A percentile compares a stretch with the other conserved stretches of the same genome.
These are phyloP conservation scores for Rhyzopertha dominica DNA, from an alignment of 1,140 invertebrate species.

Conservation along the genomic window DNA sequence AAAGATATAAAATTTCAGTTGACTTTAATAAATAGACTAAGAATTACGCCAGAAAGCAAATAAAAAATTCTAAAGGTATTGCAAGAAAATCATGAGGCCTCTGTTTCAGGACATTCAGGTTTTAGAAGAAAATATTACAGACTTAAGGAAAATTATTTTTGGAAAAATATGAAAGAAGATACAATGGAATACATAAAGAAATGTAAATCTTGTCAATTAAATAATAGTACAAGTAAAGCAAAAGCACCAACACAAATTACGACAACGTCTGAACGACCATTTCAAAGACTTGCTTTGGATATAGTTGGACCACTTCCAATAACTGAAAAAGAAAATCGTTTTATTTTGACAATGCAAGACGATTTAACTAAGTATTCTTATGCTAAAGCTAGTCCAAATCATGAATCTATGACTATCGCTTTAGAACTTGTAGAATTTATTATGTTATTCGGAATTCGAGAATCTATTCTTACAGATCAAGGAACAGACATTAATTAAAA, in stretches of 20 bases:
- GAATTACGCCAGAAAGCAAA: slow-evolving; percentile 8
- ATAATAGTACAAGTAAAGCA: slow-evolving; percentile 36
- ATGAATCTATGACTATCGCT: slow-evolving; percentile 28
- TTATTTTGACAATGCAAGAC: slow-evolving; percentile 37
- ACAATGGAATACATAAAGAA: slow-evolving; percentile 37
- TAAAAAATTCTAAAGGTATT: slow-evolving; percentile 28
- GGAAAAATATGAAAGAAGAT: slow-evolving; percentile 40
- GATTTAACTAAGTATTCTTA: slow-evolving; percentile 33
- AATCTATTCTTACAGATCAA: slow-evolving; percentile 36
- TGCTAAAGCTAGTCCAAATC: slow-evolving; percentile 23
- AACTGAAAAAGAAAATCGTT: slow-evolving; percentile 29
- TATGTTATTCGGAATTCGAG: slow-evolving; percentile 32
- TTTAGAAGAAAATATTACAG: slow-evolving; percentile 36
- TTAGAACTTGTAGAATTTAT: slow-evolving; percentile 32
- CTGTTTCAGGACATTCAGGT: slow-evolving; percentile 37
- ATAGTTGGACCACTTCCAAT: slow-evolving; percentile 32
- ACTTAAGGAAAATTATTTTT: slow-evolving; percentile 40
- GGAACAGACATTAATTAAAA: slow-evolving; percentile 24
- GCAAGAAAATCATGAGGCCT: slow-evolving; percentile 37
- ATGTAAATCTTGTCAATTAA: slow-evolving; percentile 39
- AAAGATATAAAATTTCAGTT: background rate
- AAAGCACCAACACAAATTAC: slow-evolving; percentile 43
- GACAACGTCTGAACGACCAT: slow-evolving; percentile 32
- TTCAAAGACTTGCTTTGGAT: slow-evolving; percentile 33
- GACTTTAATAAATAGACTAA: no score